These are phyloP conservation scores for Sandelia bainsii DNA, from an alignment of 2,797 vertebrate genomes.

Conservation along the genomic window DNA sequence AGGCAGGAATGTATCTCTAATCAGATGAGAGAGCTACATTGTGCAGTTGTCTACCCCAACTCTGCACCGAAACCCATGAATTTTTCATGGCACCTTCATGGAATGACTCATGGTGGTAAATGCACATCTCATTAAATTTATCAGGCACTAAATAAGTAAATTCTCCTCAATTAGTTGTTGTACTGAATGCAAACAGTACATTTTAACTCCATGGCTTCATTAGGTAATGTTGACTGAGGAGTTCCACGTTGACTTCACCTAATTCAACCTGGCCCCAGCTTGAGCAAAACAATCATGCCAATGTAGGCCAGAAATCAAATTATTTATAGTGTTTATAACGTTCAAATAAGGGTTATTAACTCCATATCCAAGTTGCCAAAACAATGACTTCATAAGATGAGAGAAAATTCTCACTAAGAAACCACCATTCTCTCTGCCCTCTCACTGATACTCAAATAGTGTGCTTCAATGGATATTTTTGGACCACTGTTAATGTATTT, in stretches of 20 bases:
- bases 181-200: neutral
- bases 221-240: neutral
- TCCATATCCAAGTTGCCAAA: neutral
- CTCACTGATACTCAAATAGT: constrained; percentile 6
- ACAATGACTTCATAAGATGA: constrained; percentile 43
- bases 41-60: constrained; percentile 61
- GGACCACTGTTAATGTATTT: neutral
- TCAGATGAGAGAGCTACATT: constrained; percentile 48
- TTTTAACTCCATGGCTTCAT: neutral
- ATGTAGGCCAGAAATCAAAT: neutral
- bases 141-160: neutral
- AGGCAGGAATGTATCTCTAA: constrained; percentile 55
- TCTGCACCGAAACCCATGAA: constrained; percentile 59
- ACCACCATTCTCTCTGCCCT: neutral
- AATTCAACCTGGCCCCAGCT: no score
- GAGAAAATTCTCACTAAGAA: constrained; percentile 52
- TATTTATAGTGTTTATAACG: neutral
- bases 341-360: neutral
- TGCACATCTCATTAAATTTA: neutral
- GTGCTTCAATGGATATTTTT: constrained; percentile 3
- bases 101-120: constrained; percentile 25
- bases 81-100: constrained; percentile 71
- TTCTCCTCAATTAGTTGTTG: neutral
- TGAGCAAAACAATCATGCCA: neutral
- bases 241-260: no score